Base-by-base conservation (phyloP, 2,113 vertebrate genomes). In the Grus americana region DNA sequence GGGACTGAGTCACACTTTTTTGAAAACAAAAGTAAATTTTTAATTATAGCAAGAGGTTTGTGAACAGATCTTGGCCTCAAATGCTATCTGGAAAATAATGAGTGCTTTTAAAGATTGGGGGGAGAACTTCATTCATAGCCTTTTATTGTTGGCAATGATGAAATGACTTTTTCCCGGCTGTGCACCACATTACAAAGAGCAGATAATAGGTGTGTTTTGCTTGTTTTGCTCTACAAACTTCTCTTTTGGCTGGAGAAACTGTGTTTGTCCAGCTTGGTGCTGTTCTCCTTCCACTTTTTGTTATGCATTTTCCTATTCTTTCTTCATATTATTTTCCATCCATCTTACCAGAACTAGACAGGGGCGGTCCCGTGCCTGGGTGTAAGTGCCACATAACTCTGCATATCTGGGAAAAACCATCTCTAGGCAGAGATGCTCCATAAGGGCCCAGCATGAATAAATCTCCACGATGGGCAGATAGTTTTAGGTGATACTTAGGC, bases 401-500 rank as follows among this genome's bases (percentile, higher is more conserved):
- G 42, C 30, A 52, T 34, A 61, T 44, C 12, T 61, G 50, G 44
- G 13, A 46, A 85, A 90, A 91, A n/a, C 16, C 30, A 34, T 36
- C 84, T 79, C 52, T 13, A 58, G 44, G 85, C 66, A 94, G 68
- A 76, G 54, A 68, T 61, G 49, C 34, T 65, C 65, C 36, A 4
- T 29, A 65, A 79, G 44, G 34, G 30, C 52, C 38, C 87, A 87
- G 70, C 34, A 75, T 24, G 29, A 84, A 54, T 61, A 72, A 63
- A 38, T 10, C 65, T 63, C 62, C 44, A 61, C 0, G 2, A 74
- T 11, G 5, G 42, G 66, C 47, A 92, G 90, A 29, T 87, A 88
- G 75, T 93, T 90, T 79, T 79, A 89, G n/a, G 40, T 63, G 47
- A 36, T 81, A 84, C 84, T 92, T 80, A 89, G 63, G 75, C 74